A percentile compares a stretch with the other conserved stretches of the same genome.
phyloP scores from a whole-genome alignment of 2,113 vertebrate species.

The Campylomormyrus tamandua region DNA sequence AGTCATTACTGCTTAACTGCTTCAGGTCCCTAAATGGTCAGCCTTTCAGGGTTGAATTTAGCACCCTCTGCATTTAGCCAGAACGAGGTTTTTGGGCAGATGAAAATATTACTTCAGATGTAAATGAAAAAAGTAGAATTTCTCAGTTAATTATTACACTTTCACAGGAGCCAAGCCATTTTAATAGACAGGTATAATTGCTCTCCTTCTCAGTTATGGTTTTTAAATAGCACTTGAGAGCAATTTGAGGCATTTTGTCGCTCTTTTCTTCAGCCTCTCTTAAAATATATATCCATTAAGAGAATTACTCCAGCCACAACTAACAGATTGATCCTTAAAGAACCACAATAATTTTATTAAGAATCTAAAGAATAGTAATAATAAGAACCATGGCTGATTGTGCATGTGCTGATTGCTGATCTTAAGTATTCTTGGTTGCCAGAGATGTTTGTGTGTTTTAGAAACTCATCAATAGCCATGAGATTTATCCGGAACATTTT shows the following conservation, averaged over 20 bases:
- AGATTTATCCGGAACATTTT: neutral
- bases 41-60: neutral
- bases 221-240: slow-evolving; percentile 9
- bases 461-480: neutral
- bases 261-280: neutral
- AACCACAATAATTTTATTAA: neutral
- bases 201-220: neutral
- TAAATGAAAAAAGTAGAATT: neutral
- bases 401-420: neutral
- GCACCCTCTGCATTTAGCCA: neutral
- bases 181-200: slow-evolving; percentile 2
- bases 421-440: neutral
- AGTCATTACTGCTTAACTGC: neutral
- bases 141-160: neutral
- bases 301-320: neutral
- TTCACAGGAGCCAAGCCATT: neutral
- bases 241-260: neutral
- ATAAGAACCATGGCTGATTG: neutral
- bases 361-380: neutral
- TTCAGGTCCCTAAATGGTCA: slow-evolving; percentile 20
- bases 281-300: slow-evolving; percentile 13
- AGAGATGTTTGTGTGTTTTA: neutral
- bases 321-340: neutral
- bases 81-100: neutral
- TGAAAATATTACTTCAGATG: neutral